Evolutionary conservation across 1,140 invertebrate species (phyloP).

Genomic region (Drosophila pseudoananassae): DNA sequence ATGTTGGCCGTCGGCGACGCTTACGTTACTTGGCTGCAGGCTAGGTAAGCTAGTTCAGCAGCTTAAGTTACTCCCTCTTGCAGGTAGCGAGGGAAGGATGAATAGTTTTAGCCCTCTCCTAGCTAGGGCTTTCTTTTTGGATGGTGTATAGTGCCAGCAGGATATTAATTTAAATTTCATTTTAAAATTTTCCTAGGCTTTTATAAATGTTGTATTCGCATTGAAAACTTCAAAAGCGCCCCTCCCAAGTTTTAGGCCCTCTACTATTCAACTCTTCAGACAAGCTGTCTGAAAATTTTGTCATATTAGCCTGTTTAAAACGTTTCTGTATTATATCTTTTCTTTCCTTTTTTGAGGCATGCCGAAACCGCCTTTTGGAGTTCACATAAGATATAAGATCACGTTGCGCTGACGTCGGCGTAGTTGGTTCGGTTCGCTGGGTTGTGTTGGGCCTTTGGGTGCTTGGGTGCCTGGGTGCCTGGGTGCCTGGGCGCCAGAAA

Average conservation of each 20-base stretch:
- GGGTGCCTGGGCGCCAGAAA: conserved; percentile 16
- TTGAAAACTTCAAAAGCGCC: background rate
- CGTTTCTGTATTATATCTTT: conserved; percentile 40
- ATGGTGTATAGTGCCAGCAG: too few species aligned
- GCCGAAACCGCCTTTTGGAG: conserved; percentile 44
- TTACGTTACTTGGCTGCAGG: conserved; percentile 29
- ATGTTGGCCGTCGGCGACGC: conserved; percentile 31
- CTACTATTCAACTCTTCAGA: conserved; percentile 41
- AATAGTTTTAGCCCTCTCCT: background rate
- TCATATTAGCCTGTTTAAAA: conserved; percentile 63
- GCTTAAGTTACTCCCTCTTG: conserved; percentile 22
- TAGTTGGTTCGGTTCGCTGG: conserved; percentile 30
- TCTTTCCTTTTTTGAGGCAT: conserved; percentile 36
- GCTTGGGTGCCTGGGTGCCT: background rate
- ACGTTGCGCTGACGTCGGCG: conserved; percentile 50
- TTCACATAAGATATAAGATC: conserved; percentile 57
- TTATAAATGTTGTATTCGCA: too few species aligned
- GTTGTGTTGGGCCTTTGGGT: conserved; percentile 1
- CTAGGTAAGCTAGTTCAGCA: conserved; percentile 16
- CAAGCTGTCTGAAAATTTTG: conserved; percentile 63
- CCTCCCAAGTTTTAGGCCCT: conserved; percentile 26
- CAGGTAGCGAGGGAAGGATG: conserved; percentile 15
- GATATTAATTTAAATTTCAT: too few species aligned
- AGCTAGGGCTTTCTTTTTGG: background rate
- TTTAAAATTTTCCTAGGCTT: too few species aligned